Conservation (phyloP, 2,113 vertebrate species). For the Lepus europaeus region DNA sequence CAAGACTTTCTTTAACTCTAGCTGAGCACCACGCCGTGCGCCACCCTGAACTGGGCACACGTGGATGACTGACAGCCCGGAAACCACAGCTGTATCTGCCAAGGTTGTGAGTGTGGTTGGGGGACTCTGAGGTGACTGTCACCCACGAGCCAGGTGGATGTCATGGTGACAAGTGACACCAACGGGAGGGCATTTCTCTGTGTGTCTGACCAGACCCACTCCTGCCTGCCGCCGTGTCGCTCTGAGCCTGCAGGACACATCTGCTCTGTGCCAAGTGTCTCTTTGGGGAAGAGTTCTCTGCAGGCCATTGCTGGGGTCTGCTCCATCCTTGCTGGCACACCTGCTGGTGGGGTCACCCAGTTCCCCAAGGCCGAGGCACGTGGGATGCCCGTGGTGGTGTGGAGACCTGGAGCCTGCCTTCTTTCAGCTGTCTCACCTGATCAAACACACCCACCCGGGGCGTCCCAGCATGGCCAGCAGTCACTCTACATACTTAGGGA, state of each 20-base stretch:
- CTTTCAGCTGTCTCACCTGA: background rate
- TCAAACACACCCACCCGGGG: background rate
- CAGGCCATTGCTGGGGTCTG: constrained; percentile 58
- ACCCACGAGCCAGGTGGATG: constrained; percentile 51
- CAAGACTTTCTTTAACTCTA: background rate
- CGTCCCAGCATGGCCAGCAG: background rate
- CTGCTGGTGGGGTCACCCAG: background rate
- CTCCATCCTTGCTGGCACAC: constrained; percentile 38
- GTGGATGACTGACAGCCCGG: background rate
- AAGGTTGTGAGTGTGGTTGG: background rate
- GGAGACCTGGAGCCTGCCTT: background rate
- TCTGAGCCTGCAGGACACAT: constrained; percentile 72
- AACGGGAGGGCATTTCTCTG: constrained; percentile 72
- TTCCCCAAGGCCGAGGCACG: background rate
- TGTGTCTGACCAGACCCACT: constrained; percentile 68
- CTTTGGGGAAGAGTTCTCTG: constrained; percentile 63
- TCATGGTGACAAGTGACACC: constrained; percentile 59
- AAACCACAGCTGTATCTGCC: background rate
- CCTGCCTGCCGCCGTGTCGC: constrained; percentile 57
- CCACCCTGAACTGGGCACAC: background rate
- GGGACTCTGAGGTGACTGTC: background rate
- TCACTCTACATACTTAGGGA: background rate
- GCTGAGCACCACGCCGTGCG: rapidly evolving
- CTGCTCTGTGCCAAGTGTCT: constrained; percentile 71
- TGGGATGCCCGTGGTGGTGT: no score